These are phyloP conservation scores for Anser brachyrhynchus DNA, from an alignment of 2,113 vertebrate species.

Conservation along the genomic window DNA sequence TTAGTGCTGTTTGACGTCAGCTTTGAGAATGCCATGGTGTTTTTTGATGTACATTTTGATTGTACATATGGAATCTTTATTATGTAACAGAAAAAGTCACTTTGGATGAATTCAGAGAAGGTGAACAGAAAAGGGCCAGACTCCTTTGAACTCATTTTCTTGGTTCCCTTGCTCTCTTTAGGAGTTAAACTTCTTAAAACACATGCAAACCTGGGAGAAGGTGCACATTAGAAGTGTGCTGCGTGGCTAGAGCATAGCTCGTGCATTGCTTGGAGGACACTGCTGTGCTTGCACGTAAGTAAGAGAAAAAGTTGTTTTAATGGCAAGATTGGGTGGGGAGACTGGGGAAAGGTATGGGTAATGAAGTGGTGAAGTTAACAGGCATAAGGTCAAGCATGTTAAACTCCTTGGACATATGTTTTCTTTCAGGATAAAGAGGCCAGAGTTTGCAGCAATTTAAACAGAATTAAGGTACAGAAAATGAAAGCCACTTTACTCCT, in stretches of 20 bases:
- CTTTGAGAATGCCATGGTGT: background rate
- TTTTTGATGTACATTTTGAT: background rate
- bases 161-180: background rate
- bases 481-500: conserved; percentile 47
- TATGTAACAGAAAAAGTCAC: background rate
- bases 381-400: conserved; percentile 19
- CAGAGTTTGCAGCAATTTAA: conserved; percentile 60
- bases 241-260: background rate
- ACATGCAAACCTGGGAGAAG: fast-evolving
- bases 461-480: conserved; percentile 57
- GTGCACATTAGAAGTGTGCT: background rate
- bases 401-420: conserved; percentile 54
- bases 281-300: background rate
- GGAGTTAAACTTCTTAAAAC: background rate
- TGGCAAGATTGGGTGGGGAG: background rate
- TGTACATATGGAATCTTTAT: background rate
- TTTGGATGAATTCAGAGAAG: background rate
- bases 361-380: conserved; percentile 48
- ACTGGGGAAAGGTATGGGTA: conserved; percentile 3
- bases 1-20: background rate
- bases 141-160: background rate
- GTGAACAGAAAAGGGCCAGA: background rate
- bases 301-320: conserved; percentile 2
- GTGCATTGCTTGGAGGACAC: background rate
- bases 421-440: conserved; percentile 49